Percentiles rank a stretch among this genome's conserved stretches.
Evolutionary conservation across 2,888 invertebrate species (phyloP).

Genomic region (Furcula furcula): DNA sequence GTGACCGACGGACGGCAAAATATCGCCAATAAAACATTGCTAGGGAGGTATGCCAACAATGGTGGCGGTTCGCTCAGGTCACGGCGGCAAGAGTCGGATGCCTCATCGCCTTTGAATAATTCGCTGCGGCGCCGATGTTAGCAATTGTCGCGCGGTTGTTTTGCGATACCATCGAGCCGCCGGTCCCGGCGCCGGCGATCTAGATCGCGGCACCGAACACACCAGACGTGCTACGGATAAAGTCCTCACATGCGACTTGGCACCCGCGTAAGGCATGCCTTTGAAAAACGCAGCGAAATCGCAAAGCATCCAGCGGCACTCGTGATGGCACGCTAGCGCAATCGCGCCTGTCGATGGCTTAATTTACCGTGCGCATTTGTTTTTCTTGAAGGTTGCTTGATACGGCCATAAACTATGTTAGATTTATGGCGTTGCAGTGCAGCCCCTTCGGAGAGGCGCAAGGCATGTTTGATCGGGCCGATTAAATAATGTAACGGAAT

Average conservation of each 20-base stretch:
- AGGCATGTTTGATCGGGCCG: constrained; percentile 12
- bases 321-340: constrained; percentile 71
- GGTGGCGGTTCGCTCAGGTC: constrained; percentile 29
- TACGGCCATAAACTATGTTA: constrained; percentile 26
- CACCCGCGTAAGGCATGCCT: constrained; percentile 65
- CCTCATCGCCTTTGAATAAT: constrained; percentile 62
- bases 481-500: constrained; percentile 1
- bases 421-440: constrained; percentile 22
- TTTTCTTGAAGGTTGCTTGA: constrained; percentile 17
- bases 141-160: constrained; percentile 74
- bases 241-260: constrained; percentile 68
- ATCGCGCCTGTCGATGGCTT: constrained; percentile 36
- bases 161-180: constrained; percentile 72
- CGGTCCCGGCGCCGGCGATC: constrained; percentile 65
- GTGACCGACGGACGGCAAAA: too few relatives aligned
- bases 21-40: neutral
- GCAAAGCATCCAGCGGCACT: constrained; percentile 45
- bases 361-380: constrained; percentile 31
- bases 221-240: constrained; percentile 76
- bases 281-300: constrained; percentile 58
- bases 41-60: constrained; percentile 33
- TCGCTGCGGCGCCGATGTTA: constrained; percentile 69
- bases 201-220: constrained; percentile 70
- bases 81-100: constrained; percentile 41
- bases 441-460: constrained; percentile 6